Conservation (phyloP, 2,797 vertebrate species). For the Gallinago stenura region DNA sequence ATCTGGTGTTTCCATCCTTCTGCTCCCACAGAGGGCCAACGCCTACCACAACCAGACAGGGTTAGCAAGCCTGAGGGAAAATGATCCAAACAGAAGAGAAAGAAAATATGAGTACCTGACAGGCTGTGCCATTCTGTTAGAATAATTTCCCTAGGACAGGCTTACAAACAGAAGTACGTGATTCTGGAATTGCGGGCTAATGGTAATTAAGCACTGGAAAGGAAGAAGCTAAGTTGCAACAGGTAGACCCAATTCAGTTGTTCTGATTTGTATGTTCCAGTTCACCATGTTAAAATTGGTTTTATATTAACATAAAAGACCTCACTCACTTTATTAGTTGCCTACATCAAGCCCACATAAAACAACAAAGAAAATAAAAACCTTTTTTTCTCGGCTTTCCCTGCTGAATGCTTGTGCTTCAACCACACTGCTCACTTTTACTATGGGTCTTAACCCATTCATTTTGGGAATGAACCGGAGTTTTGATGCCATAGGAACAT, state of each 20-base stretch:
- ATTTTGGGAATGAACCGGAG: conserved; percentile 95
- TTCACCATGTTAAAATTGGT: not conserved
- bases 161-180: not conserved
- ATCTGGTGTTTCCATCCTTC: not conserved
- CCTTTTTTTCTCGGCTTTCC: conserved; percentile 71
- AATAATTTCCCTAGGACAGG: not conserved
- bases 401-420: not conserved
- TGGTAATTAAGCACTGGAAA: not conserved
- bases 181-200: not conserved
- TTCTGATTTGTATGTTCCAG: not conserved
- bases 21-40: not conserved
- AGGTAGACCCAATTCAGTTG: not conserved
- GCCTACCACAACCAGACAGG: not conserved
- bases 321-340: not conserved
- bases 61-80: not conserved
- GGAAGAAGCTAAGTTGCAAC: not conserved
- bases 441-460: conserved; percentile 88
- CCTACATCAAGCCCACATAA: not conserved
- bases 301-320: not conserved
- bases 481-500: conserved; percentile 74
- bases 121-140: not conserved
- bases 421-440: conserved; percentile 74
- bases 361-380: conserved; percentile 28
- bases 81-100: not conserved
- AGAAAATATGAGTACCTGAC: rapidly evolving